These are phyloP conservation scores for Vultur gryphus DNA, from an alignment of 2,797 vertebrate species.

Conservation along the genomic window DNA sequence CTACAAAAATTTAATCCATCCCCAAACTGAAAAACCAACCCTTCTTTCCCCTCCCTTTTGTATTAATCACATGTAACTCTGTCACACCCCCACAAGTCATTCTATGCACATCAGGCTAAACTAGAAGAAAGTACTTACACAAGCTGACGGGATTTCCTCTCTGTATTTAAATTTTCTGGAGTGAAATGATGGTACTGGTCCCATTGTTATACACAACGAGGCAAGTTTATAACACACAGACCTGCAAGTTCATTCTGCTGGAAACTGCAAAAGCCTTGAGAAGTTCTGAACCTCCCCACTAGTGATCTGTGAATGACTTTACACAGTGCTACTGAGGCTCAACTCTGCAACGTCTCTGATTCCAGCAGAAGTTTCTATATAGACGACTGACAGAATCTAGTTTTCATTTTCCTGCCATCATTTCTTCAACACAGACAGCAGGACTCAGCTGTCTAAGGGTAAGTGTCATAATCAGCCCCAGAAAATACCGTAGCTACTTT, in stretches of 20 bases:
- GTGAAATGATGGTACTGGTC: not conserved
- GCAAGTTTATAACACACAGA: not conserved
- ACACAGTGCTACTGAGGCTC: not conserved
- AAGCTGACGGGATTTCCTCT: not conserved
- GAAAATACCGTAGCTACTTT: not conserved
- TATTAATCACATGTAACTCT: not conserved
- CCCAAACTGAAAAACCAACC: not conserved
- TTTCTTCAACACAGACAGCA: not conserved
- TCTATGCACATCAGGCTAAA: not conserved
- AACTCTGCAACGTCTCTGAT: not conserved
- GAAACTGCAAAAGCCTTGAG: not conserved
- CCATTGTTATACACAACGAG: accelerated
- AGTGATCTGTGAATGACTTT: not conserved
- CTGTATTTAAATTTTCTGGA: not conserved
- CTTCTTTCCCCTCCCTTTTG: not conserved
- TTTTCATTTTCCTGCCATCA: not conserved
- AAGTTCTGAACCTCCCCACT: not conserved
- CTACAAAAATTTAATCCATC: not conserved
- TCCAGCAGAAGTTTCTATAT: not conserved
- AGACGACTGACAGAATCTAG: not conserved
- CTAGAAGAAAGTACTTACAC: not conserved
- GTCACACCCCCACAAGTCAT: not conserved
- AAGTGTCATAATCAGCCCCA: not conserved
- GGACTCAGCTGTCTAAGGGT: not conserved
- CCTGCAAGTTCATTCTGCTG: not conserved